These are phyloP conservation scores for Pachyseris speciosa DNA, from an alignment of 64 coral and sea anemone species.

Conservation along the genomic window DNA sequence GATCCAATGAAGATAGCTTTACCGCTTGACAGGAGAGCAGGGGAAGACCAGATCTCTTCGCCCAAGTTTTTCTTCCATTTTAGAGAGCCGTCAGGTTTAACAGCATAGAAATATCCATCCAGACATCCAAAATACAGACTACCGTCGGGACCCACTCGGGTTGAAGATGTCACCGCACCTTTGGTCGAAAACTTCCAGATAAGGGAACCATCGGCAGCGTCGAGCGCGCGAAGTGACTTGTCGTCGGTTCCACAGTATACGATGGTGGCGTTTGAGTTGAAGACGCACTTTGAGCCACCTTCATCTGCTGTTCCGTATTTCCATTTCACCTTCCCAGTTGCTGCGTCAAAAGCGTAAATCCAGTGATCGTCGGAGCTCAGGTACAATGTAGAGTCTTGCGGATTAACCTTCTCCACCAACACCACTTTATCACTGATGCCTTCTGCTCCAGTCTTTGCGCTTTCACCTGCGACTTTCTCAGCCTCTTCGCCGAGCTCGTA, in stretches of 20 bases:
- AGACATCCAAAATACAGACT: constrained; percentile 90
- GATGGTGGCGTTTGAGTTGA: constrained; percentile 76
- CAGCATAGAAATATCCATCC: constrained; percentile 82
- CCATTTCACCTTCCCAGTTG: constrained; percentile 80
- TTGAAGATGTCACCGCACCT: constrained; percentile 86
- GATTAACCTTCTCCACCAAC: constrained; percentile 45
- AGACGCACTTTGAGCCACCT: constrained; percentile 85
- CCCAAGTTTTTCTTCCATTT: constrained; percentile 78
- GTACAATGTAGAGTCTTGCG: constrained; percentile 71
- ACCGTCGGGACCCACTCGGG: constrained; percentile 76
- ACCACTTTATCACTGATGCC: constrained; percentile 47
- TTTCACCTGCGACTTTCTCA: not conserved
- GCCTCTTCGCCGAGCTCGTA: constrained; percentile 10
- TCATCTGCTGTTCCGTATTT: constrained; percentile 96
- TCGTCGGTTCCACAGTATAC: constrained; percentile 98
- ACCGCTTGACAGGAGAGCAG: constrained; percentile 79
- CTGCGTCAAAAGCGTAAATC: constrained; percentile 91
- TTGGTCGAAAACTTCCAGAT: constrained; percentile 87
- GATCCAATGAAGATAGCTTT: constrained; percentile 82
- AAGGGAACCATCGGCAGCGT: constrained; percentile 78
- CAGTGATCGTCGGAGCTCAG: constrained; percentile 91
- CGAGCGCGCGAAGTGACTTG: constrained; percentile 81
- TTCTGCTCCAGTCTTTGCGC: not conserved
- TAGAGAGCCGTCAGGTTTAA: constrained; percentile 85
- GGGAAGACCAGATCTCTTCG: constrained; percentile 89